phyloP scores from a whole-genome alignment of 2,797 vertebrate genomes.

The Pangasius larnaudii region DNA sequence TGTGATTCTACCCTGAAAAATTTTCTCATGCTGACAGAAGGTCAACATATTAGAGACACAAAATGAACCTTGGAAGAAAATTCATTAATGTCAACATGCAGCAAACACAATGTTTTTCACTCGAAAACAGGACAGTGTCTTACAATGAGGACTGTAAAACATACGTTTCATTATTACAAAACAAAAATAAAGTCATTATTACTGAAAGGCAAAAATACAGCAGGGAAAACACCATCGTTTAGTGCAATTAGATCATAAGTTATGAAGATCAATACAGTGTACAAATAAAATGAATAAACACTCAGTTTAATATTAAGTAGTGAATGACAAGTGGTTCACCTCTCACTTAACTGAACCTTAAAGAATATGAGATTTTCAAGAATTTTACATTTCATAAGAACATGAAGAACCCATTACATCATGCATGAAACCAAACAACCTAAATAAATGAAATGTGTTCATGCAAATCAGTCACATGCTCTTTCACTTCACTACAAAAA shows the following conservation, averaged over 20 bases:
- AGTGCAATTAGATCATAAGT: not conserved
- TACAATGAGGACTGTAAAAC: constrained; percentile 1
- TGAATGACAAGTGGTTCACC: not conserved
- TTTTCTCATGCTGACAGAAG: not conserved
- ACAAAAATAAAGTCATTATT: constrained; percentile 17
- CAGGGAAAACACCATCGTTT: constrained; percentile 2
- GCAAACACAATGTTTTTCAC: not conserved
- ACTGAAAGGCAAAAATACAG: not conserved
- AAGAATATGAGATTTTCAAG: not conserved
- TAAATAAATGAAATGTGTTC: not conserved
- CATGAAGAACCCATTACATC: not conserved
- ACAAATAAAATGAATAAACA: not conserved
- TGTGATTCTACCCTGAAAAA: not conserved
- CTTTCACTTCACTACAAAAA: not conserved
- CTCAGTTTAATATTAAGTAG: constrained; percentile 11
- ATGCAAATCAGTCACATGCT: not conserved
- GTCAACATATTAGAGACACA: not conserved
- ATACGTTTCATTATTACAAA: not conserved
- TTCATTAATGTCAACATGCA: not conserved
- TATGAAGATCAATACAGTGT: not conserved
- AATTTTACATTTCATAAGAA: not conserved
- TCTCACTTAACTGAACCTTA: not conserved
- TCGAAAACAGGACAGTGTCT: not conserved
- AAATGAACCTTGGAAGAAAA: not conserved
- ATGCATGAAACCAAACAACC: not conserved